A percentile compares a stretch with the other conserved stretches of the same genome.
Evolutionary conservation across 1,140 invertebrate genomes (phyloP).

Genomic region (Calycopis cecrops): DNA sequence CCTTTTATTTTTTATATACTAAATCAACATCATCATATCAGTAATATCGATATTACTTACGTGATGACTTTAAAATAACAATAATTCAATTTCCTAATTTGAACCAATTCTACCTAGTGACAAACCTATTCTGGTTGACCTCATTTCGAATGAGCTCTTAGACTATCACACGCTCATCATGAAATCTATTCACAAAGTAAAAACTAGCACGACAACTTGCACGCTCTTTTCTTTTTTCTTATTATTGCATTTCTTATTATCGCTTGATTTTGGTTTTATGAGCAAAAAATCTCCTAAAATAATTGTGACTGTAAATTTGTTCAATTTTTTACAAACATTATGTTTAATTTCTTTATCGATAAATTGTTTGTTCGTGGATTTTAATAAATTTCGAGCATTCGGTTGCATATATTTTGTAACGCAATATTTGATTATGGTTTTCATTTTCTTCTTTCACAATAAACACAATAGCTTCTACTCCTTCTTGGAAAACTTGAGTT

Average conservation of each 20-base stretch:
- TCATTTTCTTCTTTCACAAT: constrained; percentile 2
- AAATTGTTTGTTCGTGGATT: background rate
- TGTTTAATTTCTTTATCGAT: background rate
- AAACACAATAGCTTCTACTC: background rate
- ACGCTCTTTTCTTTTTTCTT: background rate
- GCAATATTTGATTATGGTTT: background rate
- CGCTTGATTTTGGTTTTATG: background rate
- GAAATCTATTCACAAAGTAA: background rate
- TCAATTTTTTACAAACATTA: background rate
- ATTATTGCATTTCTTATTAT: background rate
- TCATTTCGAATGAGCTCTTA: too few species aligned
- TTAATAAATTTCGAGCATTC: background rate
- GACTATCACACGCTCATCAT: background rate
- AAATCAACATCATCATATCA: too few species aligned
- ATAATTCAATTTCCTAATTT: background rate
- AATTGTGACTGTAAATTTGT: background rate
- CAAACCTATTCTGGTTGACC: too few species aligned
- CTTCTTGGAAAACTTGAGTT: background rate
- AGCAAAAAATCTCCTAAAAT: background rate
- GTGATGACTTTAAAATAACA: constrained; percentile 1
- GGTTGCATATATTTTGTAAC: background rate
- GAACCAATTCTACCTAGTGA: background rate
- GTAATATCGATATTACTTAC: background rate
- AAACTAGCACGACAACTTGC: background rate
- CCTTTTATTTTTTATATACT: too few species aligned